Evolutionary conservation across 2,888 invertebrate genomes (phyloP), one percentile per base, ranked within the genome.

Genomic region (Sinopyrophorus schimmeli): DNA sequence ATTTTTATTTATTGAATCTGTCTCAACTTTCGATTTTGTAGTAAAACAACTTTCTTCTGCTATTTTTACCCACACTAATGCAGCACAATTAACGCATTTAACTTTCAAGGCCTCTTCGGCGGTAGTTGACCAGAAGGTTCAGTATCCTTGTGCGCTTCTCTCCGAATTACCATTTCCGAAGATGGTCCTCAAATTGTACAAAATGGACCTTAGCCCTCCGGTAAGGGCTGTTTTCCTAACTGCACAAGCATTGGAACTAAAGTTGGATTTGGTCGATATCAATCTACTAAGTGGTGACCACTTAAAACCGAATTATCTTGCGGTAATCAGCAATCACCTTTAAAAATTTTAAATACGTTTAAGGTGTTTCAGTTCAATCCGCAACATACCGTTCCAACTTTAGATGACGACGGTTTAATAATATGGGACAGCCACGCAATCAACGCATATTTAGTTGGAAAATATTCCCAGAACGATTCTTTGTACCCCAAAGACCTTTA

Each of bases 341-440:
- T 26, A 9, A 26, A n/a, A n/a, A 3, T 9, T 23, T 15, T 31
- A 2, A 3, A 26, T 11, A 12, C 10, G 12, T 6, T 17, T 31
- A 1, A 7, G 5, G 7, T 20, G 2, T 68, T 74, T 3, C 70
- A 81, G 82, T 76, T 84, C 60, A 84, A 84, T 62, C 80, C 80
- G 2, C 74, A 81, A 17, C 79, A 80, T 55, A 77, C 82, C 59
- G 78, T 86, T 9, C 86, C 86, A 34, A 26, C 42, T 2, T 61
- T 86, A 52, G 68, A 77, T 31, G 78, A 78, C 31, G 75, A 77
- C 47, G 73, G 76, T 9, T 71, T 74, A 3, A 75, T 76, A 18
- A 66, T 80, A 5, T 73, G 72, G 71, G 86, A 86, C 61, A 84
- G 84, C 47, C 83, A 84, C 59, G 83, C 82, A 0, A 84, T 84